Conservation (phyloP, 2,113 vertebrate genomes). For the Corythornis vintsioides region DNA sequence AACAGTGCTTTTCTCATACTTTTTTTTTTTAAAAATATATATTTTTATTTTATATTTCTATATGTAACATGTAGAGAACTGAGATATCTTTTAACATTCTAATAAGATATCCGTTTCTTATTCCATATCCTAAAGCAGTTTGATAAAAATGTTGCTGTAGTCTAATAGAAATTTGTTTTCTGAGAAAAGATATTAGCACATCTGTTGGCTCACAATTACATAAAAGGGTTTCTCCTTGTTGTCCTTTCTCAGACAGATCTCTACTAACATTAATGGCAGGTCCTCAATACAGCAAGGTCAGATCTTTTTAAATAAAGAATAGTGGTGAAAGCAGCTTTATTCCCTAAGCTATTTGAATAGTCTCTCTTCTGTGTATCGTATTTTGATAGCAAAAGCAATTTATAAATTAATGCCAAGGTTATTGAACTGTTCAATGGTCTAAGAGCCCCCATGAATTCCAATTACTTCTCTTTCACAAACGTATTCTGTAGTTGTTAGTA, state of each 20-base stretch:
- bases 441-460: not conserved
- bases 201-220: not conserved
- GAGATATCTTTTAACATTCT: not conserved
- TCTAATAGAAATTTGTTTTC: not conserved
- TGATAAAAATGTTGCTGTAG: not conserved
- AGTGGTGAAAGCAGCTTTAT: not conserved
- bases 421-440: not conserved
- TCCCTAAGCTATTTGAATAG: not conserved
- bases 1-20: not conserved
- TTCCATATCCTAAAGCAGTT: not conserved
- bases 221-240: not conserved
- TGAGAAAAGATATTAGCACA: not conserved
- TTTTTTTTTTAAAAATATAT: not conserved
- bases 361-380: not conserved
- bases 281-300: not conserved
- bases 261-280: not conserved
- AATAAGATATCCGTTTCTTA: not conserved
- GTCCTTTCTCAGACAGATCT: not conserved
- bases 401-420: conserved; percentile 15
- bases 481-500: not conserved
- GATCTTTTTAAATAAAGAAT: not conserved
- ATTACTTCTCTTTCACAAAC: not conserved
- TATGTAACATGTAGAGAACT: not conserved
- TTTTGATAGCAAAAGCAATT: conserved; percentile 45
- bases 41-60: not conserved